Conservation (phyloP, 2,797 vertebrate species). For the Hybognathus amarus region DNA sequence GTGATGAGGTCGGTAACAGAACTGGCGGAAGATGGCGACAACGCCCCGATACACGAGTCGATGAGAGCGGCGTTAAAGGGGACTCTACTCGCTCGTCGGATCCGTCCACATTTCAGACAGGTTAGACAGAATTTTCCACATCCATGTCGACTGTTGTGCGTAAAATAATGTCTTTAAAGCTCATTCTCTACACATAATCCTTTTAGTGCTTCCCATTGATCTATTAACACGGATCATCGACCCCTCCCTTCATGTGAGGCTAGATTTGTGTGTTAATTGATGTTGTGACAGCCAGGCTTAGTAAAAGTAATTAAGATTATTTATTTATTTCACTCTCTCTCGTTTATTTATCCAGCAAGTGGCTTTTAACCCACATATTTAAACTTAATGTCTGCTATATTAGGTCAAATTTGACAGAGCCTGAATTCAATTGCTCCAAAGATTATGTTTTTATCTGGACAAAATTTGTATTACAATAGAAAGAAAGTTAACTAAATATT, state of each 20-base stretch:
- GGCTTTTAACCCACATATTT: background rate
- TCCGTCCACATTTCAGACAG: background rate
- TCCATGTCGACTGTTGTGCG: background rate
- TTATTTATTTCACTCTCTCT: background rate
- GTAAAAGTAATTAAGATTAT: background rate
- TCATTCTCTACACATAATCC: background rate
- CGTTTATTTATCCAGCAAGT: background rate
- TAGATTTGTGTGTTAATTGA: conserved; percentile 30
- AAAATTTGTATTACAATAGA: background rate
- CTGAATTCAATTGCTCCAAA: background rate
- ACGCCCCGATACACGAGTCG: conserved; percentile 49
- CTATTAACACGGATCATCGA: background rate
- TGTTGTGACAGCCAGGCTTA: conserved; percentile 13
- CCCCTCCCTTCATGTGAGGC: background rate
- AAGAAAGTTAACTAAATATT: background rate
- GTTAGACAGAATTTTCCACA: background rate
- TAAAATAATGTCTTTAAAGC: background rate
- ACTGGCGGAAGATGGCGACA: conserved; percentile 60
- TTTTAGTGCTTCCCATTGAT: conserved; percentile 2
- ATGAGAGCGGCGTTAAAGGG: conserved; percentile 57
- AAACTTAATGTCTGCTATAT: background rate
- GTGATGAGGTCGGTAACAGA: conserved; percentile 53
- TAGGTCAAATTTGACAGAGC: no score
- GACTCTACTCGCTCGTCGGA: background rate
- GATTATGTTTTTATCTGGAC: background rate